Conservation (phyloP, 1,140 invertebrate species). For the Theocolax elegans region DNA sequence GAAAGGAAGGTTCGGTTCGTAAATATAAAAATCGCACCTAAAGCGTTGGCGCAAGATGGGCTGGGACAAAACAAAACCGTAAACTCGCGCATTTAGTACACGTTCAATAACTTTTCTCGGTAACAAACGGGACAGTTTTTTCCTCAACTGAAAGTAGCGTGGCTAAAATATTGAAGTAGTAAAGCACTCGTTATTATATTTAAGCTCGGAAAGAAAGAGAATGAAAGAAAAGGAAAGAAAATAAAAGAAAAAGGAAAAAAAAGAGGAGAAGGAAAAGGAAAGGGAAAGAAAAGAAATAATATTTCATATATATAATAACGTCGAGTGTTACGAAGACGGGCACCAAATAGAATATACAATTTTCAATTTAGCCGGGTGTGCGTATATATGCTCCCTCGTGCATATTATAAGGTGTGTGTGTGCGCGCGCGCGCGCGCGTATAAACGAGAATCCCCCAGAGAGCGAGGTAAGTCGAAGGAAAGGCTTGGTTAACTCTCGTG, state of each 20-base stretch:
- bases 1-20: too few species aligned
- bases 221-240: too few species aligned
- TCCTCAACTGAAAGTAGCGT: background rate
- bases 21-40: too few species aligned
- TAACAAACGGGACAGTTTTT: conserved; percentile 7
- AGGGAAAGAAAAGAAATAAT: conserved; percentile 15
- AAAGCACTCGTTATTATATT: background rate
- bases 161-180: conserved; percentile 10
- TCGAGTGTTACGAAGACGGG: too few species aligned
- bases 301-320: background rate
- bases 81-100: too few species aligned
- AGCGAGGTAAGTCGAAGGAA: too few species aligned
- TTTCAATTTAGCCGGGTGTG: conserved; percentile 26
- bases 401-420: conserved; percentile 2
- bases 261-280: background rate
- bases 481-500: background rate
- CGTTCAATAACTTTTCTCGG: background rate
- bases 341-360: conserved; percentile 20
- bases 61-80: too few species aligned
- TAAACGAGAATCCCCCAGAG: too few species aligned
- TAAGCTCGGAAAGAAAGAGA: too few species aligned
- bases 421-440: too few species aligned
- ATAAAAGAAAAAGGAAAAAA: too few species aligned
- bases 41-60: too few species aligned
- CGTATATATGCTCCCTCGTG: background rate